Evolutionary conservation across 92 coral and sea anemone genomes (phyloP), one percentile per base, ranked within the genome.

Genomic region (Scolanthus callimorphus): DNA sequence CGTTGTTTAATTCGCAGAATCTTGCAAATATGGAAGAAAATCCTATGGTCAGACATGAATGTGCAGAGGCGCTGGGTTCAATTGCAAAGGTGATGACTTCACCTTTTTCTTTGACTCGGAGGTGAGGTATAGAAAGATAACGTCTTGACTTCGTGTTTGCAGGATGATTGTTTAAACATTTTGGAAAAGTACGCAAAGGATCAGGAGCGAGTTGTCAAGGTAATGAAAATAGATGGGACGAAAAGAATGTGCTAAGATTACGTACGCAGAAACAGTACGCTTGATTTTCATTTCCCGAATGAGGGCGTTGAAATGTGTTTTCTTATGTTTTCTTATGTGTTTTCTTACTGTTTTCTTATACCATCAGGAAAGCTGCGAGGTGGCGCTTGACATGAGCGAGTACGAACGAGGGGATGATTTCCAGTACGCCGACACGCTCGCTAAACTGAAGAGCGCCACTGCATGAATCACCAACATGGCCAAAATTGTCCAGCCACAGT

Each of bases 61-160:
- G 98, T 71, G 98, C 98, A 20, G 98, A 92, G 61, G 98, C 98
- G 21, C 81, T 92, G 20, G 98, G 98, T 1, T 85, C 98, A n/a
- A 92, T 92, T 34, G 98, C 98, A 20, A 92, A 92, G 98, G 41
- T 34, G 41, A 34, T 34, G 15, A 34, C 41, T 6, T 34, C 15
- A 34, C 15, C 15, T 6, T 34, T 34, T 34, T 15, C 22, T 55
- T 1, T 10, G 15, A 19, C 21, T 51, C 4, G 3, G 44, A 47
- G 3, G 20, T 13, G 52, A n/a, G n/a, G n/a, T n/a, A n/a, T n/a
- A n/a, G n/a, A n/a, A n/a, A n/a, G n/a, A n/a, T n/a, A n/a, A 37
- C 11, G 11, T 4, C 27, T 34, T 27, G 8, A 8, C 25, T 19
- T 66, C 6, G 4, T 56, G 10, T 52, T 15, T 61, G 25, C 45